Base-by-base conservation (phyloP, 2,888 invertebrate genomes). In the Steinernema scapterisci region DNA sequence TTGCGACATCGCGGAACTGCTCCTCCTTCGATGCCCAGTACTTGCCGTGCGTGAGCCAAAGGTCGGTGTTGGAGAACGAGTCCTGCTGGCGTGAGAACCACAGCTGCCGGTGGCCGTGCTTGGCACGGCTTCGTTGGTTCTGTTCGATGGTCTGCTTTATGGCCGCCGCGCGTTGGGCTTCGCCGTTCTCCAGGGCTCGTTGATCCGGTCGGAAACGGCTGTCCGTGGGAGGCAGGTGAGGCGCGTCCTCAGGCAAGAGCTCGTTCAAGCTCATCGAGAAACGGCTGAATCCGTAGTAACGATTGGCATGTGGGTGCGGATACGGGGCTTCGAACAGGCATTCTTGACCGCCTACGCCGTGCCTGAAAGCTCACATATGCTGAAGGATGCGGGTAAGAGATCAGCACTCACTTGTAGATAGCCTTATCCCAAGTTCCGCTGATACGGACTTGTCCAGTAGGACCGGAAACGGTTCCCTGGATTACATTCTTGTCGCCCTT, bases 191-290 rank as follows among this genome's bases (percentile, higher is more conserved):
- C 31, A 78, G 73, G 21, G 16, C 56, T 1, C 76, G 74, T 48
- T 75, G 77, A 43, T 78, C 78, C 13, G 76, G 78, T 1, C 78
- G 72, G 11, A 76, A 63, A 44, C 78, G 77, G 31, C 44, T 73
- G 72, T 77, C 78, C 2, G 78, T 78, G 21, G 19, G 19, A 43
- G 76, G 76, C 21, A 78, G 48, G 13, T 27, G n/a, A 16, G 70
- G 46, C 5, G 21, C n/a, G 9, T 74, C 54, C 21, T 72, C 72
- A 1, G 76, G 52, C 43, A 46, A 19, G 16, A 75, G 9, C 23
- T 77, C 74, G 48, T 78, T 78, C 45, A 78, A 73, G 11, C n/a
- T 44, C 54, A 78, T 72, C 44, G 76, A 70, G 43, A 78, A 77
- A 9, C 52, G 38, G 43, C 25, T 70, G 71, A 78, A 78, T 27